These are phyloP conservation scores for Ictidomys tridecemlineatus DNA, from an alignment of 2,113 vertebrate species.

Conservation along the genomic window DNA sequence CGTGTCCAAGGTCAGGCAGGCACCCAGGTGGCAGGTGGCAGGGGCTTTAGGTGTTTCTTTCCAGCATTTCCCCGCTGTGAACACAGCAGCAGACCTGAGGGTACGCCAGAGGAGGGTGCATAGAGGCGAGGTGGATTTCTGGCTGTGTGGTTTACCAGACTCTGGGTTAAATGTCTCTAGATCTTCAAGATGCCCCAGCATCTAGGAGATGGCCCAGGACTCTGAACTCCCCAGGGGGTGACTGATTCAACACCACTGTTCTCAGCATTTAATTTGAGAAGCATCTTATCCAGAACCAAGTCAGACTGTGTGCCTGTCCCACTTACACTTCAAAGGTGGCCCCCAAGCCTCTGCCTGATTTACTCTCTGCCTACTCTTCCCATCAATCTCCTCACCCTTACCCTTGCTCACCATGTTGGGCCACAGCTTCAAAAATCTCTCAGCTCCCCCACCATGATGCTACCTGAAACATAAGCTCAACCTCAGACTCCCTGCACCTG, in stretches of 20 bases:
- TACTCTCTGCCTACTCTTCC: background rate
- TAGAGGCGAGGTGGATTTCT: background rate
- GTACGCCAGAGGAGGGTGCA: no score
- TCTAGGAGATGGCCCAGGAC: background rate
- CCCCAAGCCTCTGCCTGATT: background rate
- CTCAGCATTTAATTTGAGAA: background rate
- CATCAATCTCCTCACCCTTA: background rate
- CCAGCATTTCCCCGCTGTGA: background rate
- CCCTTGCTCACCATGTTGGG: background rate
- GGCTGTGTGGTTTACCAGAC: background rate
- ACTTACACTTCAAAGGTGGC: background rate
- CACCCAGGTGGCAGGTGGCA: no score
- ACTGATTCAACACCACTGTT: background rate
- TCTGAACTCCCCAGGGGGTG: background rate
- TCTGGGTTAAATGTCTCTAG: background rate
- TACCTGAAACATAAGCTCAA: background rate
- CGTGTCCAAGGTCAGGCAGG: rapidly evolving
- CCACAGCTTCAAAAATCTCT: background rate
- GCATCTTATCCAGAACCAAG: background rate
- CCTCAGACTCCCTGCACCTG: background rate
- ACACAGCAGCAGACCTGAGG: background rate
- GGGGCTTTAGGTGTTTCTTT: background rate
- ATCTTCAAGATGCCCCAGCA: background rate
- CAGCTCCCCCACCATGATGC: background rate
- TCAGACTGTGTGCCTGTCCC: background rate